Evolutionary conservation across 2,888 invertebrate genomes (phyloP), one percentile per base, ranked within the genome.

Genomic region (Andrena bucephala): DNA sequence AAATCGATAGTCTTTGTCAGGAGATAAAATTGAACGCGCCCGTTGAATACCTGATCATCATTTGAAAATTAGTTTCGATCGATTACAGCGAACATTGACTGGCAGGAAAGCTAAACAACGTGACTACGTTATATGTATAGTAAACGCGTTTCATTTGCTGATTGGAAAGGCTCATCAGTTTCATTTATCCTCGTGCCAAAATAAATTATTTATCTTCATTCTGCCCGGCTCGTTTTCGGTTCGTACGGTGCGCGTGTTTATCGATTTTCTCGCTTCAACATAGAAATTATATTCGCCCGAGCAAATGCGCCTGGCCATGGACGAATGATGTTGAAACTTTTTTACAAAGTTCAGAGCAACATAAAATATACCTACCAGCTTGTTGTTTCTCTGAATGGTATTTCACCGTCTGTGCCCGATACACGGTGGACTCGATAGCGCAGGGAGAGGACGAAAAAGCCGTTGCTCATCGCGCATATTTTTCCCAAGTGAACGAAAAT

Each of bases 241-340:
- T 57, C 6, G 13, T 27, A 3, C 36, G 13, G 27, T 16, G 20
- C 20, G 33, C 48, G 27, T 10, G 27, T 2, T 10, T 29, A 79
- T 79, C 59, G 59, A 75, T 75, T 57, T 50, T 59, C 36, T n/a
- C 36, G 31, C 50, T 50, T 59, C 63, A 59, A 4, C 36, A n/a
- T 66, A 42, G 50, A 66, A 80, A 77, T 80, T 77, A 80, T 76
- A 42, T 66, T 29, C 69, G 66, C 7, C 27, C 20, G 50, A 50
- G 63, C 69, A 60, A 68, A 76, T 50, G 65, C 69, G 60, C 16
- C 60, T 10, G 29, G 42, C 29, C 33, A 7, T 20, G 36, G 13
- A 13, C 36, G 27, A 54, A 36, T n/a, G 36, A 20, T 29, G 24
- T 13, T 54, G 10, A 7, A 27, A 57, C 57, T 10, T 27, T 57